Conservation (phyloP, 2,113 vertebrate genomes). For the Gambusia affinis region DNA sequence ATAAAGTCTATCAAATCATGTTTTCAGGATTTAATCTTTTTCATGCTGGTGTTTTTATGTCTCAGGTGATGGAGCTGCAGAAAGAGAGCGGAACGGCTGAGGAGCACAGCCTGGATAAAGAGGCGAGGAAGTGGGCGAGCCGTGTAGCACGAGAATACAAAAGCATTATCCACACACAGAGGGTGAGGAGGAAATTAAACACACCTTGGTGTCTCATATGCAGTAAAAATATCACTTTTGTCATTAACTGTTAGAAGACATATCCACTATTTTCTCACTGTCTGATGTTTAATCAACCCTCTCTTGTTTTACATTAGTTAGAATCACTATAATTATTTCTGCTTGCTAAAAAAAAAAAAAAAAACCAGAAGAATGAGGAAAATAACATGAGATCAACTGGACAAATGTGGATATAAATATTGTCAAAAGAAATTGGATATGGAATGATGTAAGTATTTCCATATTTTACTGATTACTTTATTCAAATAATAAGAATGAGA, state of each 20-base stretch:
- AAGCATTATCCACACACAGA: conserved; percentile 88
- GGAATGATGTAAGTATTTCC: no score
- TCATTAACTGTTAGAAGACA: no score
- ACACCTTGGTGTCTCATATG: neutral
- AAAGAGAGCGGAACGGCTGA: conserved; percentile 89
- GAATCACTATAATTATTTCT: no score
- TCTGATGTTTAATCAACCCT: no score
- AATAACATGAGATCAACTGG: no score
- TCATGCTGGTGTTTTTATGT: neutral
- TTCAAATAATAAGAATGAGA: no score
- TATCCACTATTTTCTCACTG: neutral
- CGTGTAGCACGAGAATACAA: conserved; percentile 94
- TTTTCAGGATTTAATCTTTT: neutral
- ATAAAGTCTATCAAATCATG: neutral
- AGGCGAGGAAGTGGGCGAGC: conserved; percentile 95
- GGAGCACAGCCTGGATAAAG: conserved; percentile 96
- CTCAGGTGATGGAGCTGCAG: conserved; percentile 85
- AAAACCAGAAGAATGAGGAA: no score
- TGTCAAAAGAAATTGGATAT: no score
- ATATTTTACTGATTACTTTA: no score
- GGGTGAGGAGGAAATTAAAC: conserved; percentile 74
- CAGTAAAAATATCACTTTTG: neutral
- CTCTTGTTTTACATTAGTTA: no score
- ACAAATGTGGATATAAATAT: no score
- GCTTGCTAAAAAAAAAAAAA: no score